A percentile compares a stretch with the other conserved stretches of the same genome.
These are phyloP conservation scores for Gephyroberyx darwinii DNA, from an alignment of 2,797 vertebrate genomes.

Conservation along the genomic window DNA sequence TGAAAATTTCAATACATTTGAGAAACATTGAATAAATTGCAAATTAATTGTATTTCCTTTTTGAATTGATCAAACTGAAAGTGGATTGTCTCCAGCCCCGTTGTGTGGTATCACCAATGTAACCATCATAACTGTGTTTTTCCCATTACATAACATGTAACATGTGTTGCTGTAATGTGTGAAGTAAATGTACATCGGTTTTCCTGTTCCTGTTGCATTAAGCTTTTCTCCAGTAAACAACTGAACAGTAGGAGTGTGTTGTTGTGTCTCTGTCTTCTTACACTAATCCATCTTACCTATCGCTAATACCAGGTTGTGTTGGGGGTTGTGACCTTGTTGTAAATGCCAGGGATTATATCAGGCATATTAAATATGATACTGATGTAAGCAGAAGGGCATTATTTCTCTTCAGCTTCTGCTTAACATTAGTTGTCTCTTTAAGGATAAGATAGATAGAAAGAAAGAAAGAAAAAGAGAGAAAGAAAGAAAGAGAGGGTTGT, in stretches of 20 bases:
- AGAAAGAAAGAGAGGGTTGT: constrained; percentile 9
- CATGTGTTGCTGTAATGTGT: constrained; percentile 31
- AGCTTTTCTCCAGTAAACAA: constrained; percentile 73
- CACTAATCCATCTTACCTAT: constrained; percentile 73
- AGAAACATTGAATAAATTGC: constrained; percentile 1
- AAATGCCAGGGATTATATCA: constrained; percentile 65
- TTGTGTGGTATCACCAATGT: not conserved
- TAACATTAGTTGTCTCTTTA: not conserved
- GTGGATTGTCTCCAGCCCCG: no score
- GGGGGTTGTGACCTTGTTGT: constrained; percentile 54
- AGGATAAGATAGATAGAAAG: constrained; percentile 5
- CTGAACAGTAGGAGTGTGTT: constrained; percentile 46
- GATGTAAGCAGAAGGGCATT: constrained; percentile 5
- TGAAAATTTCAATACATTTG: no score
- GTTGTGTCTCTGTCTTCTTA: constrained; percentile 59
- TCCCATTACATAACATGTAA: not conserved
- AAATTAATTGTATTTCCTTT: not conserved
- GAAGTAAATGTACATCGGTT: constrained; percentile 18
- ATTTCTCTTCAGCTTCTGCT: not conserved
- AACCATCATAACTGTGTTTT: not conserved
- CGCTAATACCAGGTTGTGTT: constrained; percentile 67
- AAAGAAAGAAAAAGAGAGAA: not conserved
- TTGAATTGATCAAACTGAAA: not conserved
- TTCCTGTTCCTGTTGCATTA: constrained; percentile 46
- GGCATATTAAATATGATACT: constrained; percentile 30